These are phyloP conservation scores for Hedychridium roseum DNA, from an alignment of 2,888 invertebrate species.

Conservation along the genomic window DNA sequence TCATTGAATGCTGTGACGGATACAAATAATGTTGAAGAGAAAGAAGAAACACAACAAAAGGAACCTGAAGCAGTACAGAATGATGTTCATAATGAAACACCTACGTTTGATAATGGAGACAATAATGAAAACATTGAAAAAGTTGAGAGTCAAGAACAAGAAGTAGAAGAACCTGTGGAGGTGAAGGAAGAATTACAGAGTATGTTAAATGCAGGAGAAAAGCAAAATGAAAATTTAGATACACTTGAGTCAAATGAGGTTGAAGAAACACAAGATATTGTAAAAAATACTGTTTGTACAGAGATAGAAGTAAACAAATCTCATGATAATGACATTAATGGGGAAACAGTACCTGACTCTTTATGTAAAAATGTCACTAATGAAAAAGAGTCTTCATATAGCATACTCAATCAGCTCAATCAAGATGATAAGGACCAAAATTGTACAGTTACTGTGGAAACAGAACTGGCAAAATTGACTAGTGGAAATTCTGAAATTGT, in stretches of 20 bases:
- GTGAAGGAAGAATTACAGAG: not conserved
- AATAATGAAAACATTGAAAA: not conserved
- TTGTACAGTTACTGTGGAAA: constrained; percentile 13
- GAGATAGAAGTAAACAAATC: constrained; percentile 5
- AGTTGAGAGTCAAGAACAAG: constrained; percentile 2
- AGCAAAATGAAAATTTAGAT: not conserved
- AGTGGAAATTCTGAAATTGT: constrained; percentile 27
- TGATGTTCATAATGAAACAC: constrained; percentile 2
- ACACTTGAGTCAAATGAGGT: not conserved
- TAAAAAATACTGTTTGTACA: constrained; percentile 10
- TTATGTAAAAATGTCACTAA: constrained; percentile 13
- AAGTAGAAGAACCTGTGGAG: constrained; percentile 1
- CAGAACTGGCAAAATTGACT: constrained; percentile 26
- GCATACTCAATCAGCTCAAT: constrained; percentile 3
- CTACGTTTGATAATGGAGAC: constrained; percentile 13
- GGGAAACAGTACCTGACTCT: constrained; percentile 18
- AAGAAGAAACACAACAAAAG: not conserved
- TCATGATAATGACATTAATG: constrained; percentile 11
- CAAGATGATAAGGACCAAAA: constrained; percentile 8
- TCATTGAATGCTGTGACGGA: too few species aligned
- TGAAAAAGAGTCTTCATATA: constrained; percentile 14
- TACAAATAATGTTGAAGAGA: not conserved
- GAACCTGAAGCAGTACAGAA: not conserved
- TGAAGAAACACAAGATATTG: constrained; percentile 1
- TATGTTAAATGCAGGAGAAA: not conserved